Base-by-base conservation (phyloP, 1,140 invertebrate species). In the Leptopilina boulardi region DNA sequence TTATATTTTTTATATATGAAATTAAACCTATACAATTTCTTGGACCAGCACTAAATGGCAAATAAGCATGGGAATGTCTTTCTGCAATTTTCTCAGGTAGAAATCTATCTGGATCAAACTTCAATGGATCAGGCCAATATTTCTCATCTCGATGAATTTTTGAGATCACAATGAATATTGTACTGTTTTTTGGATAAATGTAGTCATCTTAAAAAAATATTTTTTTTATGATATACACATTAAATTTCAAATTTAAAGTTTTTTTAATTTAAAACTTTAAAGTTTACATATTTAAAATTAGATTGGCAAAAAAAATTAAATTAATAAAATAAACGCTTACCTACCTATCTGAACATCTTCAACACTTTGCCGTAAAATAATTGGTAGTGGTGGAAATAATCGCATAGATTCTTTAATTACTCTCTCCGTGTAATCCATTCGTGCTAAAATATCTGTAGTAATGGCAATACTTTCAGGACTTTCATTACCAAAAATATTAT, bases 21-120 rank as follows among this genome's bases (percentile, higher is more conserved):
- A n/a, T 47, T n/a, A n/a, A n/a, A 51, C 47, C 47, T 51, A 51
- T 51, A 51, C 47, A 51, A 18, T 51, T 51, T 18, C 47, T 51
- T n/a, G 47, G n/a, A n/a, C 47, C 47, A 51, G 47, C 47, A 5
- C 47, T 51, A 18, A 51, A 51, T 18, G 47, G 47, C n/a, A 51
- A 51, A 51, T 51, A 51, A 51, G 47, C 47, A 8, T 51, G 18
- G 2, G 13, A 18, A 51, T 51, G 47, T 51, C 47, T n/a, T 51
- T 51, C 47, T 51, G 47, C 47, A 51, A 51, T 15, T 18, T 51
- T 51, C 6, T 18, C 47, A 3, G 47, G 47, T 18, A 51, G 3
- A 51, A 51, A 51, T 51, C 47, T 51, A 18, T 51, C 47, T 51
- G 47, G 47, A 51, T 51, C 47, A 51, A 51, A 51, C 18, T n/a